Evolutionary conservation across 2,888 invertebrate species (phyloP).

Genomic region (Tholera decimalis): DNA sequence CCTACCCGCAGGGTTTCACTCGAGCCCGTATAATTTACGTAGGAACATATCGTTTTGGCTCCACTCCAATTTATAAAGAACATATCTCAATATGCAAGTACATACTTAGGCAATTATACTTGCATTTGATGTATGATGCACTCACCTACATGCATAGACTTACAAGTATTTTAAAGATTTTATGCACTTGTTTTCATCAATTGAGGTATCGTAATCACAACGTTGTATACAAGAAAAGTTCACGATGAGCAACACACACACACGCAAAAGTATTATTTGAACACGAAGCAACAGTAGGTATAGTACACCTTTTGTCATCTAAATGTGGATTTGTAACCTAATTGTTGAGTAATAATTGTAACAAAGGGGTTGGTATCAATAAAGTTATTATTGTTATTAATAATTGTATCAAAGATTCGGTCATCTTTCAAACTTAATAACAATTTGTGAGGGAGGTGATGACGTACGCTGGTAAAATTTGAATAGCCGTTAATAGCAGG

Average conservation of each 20-base stretch:
- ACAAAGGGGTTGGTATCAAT: too few relatives aligned
- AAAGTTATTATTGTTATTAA: too few relatives aligned
- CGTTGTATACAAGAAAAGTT: background rate
- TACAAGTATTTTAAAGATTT: conserved; percentile 10
- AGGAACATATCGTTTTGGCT: conserved; percentile 15
- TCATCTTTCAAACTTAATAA: conserved; percentile 34
- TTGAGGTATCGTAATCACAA: background rate
- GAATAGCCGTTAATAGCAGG: conserved; percentile 55
- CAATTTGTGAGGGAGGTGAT: conserved; percentile 47
- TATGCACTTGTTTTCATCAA: background rate
- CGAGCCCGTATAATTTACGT: conserved; percentile 1
- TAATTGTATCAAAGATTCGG: conserved; percentile 1
- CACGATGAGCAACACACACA: conserved; percentile 17
- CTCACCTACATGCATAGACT: background rate
- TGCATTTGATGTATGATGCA: background rate
- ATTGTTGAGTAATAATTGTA: too few relatives aligned
- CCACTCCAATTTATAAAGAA: conserved; percentile 9
- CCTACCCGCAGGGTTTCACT: background rate
- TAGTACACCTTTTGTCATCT: too few relatives aligned
- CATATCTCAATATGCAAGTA: conserved; percentile 6
- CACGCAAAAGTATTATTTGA: too few relatives aligned
- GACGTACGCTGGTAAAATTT: conserved; percentile 54
- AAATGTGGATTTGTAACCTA: too few relatives aligned
- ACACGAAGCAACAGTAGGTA: too few relatives aligned
- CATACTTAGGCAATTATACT: conserved; percentile 1